Base-by-base conservation (phyloP, 2,797 vertebrate species). In the Pteropus rufus region DNA sequence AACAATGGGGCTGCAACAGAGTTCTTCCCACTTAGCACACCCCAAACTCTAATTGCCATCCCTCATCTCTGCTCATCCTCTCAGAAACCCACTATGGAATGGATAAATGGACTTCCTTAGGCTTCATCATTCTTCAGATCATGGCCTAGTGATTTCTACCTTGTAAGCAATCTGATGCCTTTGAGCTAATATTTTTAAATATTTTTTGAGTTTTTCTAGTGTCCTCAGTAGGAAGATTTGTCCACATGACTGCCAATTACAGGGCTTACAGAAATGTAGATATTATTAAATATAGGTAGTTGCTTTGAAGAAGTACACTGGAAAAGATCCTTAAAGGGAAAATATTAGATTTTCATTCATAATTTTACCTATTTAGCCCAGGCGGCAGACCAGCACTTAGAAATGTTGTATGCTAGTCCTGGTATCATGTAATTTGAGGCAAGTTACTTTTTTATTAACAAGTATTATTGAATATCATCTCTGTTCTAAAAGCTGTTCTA, bases 191-290 rank as follows among this genome's bases (percentile, higher is more conserved):
- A 88, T 49, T 54, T n/a, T 49, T 23, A 34, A 56, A 31, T 36
- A 80, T 93, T 89, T 93, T 95, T 58, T 85, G 56, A 75, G 56
- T 16, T 91, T 85, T 94, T 89, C 69, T 82, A 54, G 73, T 82
- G 24, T 85, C 10, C 10, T 94, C 26, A 72, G 11, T 24, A 60
- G n/a, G 12, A 81, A 21, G 24, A 56, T 9, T 85, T 9, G 18
- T 91, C 49, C 9, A 84, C 91, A 93, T 77, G 89, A 82, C 21
- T 56, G 19, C 24, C 73, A 84, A 76, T 91, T 67, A 10, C 34
- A 67, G 49, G 15, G 8, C 0, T 72, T 95, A 56, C 7, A 58
- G 12, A 93, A 90, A 85, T 85, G 11, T 69, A 92, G 62, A 39
- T 77, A 92, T 79, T 77, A 92, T 91, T 77, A 85, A 91, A 72